Evolutionary conservation across 2,888 invertebrate species (phyloP).

Genomic region (Ichneumon xanthorius): DNA sequence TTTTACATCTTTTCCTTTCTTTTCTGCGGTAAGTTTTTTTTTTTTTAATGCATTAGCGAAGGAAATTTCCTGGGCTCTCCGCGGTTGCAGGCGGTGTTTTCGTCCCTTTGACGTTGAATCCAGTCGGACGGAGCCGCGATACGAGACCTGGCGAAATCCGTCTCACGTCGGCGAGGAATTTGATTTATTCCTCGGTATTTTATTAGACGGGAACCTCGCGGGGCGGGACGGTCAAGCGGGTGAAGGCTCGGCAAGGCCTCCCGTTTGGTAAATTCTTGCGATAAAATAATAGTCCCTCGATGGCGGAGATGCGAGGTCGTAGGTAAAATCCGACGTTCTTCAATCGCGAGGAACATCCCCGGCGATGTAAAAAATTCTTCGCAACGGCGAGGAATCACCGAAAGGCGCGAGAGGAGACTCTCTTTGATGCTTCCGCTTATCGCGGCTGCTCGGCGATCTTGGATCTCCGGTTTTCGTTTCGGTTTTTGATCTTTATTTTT

Average conservation of each 20-base stretch:
- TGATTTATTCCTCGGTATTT: constrained; percentile 62
- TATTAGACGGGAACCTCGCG: constrained; percentile 15
- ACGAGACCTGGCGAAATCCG: constrained; percentile 1
- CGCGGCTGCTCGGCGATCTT: neutral
- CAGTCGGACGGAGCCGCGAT: neutral
- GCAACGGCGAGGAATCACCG: constrained; percentile 10
- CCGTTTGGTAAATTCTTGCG: constrained; percentile 37
- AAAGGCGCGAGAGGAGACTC: constrained; percentile 30
- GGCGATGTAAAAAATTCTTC: neutral
- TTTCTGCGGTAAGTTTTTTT: neutral
- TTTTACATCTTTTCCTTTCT: no score
- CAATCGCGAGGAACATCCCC: no score
- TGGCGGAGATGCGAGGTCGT: neutral
- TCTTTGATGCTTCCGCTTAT: constrained; percentile 34
- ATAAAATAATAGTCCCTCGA: constrained; percentile 9
- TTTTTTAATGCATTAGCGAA: neutral
- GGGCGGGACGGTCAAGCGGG: constrained; percentile 33
- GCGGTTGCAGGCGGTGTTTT: neutral
- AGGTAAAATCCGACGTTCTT: neutral
- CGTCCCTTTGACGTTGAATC: constrained; percentile 23
- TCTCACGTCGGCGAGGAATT: constrained; percentile 61
- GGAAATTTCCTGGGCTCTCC: neutral
- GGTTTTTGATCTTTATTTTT: no score
- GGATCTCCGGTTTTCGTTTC: no score
- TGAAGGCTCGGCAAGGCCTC: constrained; percentile 34